phyloP scores from a whole-genome alignment of 2,113 vertebrate genomes.

The Microtus montanus region DNA sequence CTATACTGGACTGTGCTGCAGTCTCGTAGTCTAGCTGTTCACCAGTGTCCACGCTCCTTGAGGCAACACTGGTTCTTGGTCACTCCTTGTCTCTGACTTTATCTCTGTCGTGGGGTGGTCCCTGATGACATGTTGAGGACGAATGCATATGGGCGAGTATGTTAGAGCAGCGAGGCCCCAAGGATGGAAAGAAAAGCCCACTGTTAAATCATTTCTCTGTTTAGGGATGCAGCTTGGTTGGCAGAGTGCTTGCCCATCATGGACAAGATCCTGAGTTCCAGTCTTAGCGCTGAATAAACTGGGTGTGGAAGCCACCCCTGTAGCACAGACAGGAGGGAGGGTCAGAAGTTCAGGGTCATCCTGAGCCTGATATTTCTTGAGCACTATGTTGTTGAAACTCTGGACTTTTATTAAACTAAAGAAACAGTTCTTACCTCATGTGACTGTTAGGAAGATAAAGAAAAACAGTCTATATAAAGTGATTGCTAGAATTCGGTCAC shows the following conservation, averaged over 20 bases:
- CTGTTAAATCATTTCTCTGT: neutral
- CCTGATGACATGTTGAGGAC: neutral
- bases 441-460: neutral
- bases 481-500: neutral
- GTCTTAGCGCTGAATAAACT: neutral
- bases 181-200: neutral
- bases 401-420: neutral
- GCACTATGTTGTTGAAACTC: neutral
- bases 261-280: too few relatives aligned
- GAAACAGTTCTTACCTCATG: neutral
- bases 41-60: neutral
- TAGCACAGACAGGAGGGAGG: neutral
- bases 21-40: neutral
- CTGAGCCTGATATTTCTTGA: neutral
- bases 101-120: too few relatives aligned
- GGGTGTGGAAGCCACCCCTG: neutral
- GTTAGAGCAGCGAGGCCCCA: too few relatives aligned
- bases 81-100: neutral
- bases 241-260: neutral
- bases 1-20: neutral
- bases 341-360: neutral
- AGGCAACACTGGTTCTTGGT: neutral
- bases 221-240: neutral
- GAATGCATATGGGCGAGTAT: neutral
- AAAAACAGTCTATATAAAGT: neutral